Evolutionary conservation across 2,888 invertebrate species (phyloP).

Genomic region (Unio delphinus): DNA sequence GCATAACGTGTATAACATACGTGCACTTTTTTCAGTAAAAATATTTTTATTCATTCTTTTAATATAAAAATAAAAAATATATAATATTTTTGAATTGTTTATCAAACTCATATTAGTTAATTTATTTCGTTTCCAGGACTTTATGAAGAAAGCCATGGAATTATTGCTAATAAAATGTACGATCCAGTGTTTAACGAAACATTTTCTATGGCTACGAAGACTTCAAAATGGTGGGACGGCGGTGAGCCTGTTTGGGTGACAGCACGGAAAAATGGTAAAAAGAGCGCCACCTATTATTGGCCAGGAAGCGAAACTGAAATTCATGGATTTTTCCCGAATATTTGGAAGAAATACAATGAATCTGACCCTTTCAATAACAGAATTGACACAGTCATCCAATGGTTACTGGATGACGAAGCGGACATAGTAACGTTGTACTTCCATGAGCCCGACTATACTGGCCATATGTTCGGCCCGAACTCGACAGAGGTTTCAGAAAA

Average conservation of each 20-base stretch:
- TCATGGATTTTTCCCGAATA: slow-evolving; percentile 69
- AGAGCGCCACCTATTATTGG: slow-evolving; percentile 75
- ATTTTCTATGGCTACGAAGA: slow-evolving; percentile 37
- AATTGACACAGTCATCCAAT: slow-evolving; percentile 76
- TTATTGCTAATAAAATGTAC: slow-evolving; percentile 77
- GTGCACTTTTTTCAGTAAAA: no score
- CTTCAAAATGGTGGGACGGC: slow-evolving; percentile 58
- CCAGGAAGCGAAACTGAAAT: slow-evolving; percentile 77
- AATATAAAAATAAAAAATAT: no score
- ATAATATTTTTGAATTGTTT: no score
- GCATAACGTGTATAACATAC: no score
- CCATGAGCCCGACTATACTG: slow-evolving; percentile 58
- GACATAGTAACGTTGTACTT: slow-evolving; percentile 57
- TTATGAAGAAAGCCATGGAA: slow-evolving; percentile 80
- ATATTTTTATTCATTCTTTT: no score
- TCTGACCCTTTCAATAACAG: slow-evolving; percentile 74
- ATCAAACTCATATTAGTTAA: no score
- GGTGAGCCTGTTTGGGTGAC: slow-evolving; percentile 64
- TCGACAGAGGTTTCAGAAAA: slow-evolving; percentile 34
- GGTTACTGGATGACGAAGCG: slow-evolving; percentile 42
- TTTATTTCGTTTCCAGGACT: slow-evolving; percentile 73
- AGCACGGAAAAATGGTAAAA: slow-evolving; percentile 77
- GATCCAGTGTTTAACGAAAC: slow-evolving; percentile 72
- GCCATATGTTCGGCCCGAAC: slow-evolving; percentile 57
- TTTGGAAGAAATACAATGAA: slow-evolving; percentile 68